Evolutionary conservation across 2,888 invertebrate species (phyloP).

Genomic region (Tinea trinotella): DNA sequence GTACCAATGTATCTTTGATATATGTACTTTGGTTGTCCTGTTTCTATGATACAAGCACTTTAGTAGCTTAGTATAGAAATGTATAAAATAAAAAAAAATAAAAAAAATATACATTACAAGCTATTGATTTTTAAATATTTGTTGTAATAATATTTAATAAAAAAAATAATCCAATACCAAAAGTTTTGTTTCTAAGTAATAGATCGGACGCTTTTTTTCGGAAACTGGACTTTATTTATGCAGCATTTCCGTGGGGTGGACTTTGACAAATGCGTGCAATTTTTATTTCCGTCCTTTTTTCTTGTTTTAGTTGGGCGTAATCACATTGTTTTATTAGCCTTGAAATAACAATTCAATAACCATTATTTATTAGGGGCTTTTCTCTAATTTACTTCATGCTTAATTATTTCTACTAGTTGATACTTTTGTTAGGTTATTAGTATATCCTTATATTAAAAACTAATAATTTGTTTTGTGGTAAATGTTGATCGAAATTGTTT

Average conservation of each 20-base stretch:
- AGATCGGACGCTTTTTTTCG: constrained; percentile 16
- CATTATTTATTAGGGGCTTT: constrained; percentile 11
- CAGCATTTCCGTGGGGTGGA: constrained; percentile 60
- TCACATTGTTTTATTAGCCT: constrained; percentile 22
- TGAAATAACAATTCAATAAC: constrained; percentile 21
- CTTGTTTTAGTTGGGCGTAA: constrained; percentile 24
- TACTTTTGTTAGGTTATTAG: too few relatives aligned
- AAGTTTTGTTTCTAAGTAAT: neutral
- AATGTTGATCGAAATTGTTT: too few relatives aligned
- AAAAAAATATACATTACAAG: too few relatives aligned
- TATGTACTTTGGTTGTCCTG: too few relatives aligned
- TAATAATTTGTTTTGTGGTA: neutral
- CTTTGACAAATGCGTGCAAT: constrained; percentile 66
- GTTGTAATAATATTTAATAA: too few relatives aligned
- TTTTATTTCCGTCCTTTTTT: constrained; percentile 46
- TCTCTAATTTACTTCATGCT: neutral
- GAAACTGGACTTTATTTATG: constrained; percentile 65
- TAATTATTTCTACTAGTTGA: constrained; percentile 19
- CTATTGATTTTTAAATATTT: too few relatives aligned
- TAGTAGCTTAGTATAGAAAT: too few relatives aligned
- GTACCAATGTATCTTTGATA: too few relatives aligned
- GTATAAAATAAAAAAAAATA: too few relatives aligned
- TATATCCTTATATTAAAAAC: too few relatives aligned
- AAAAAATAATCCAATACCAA: neutral
- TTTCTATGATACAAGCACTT: too few relatives aligned